A percentile compares a stretch with the other conserved stretches of the same genome.
Evolutionary conservation across 53 echinoderm and acorn worm species (phyloP).

Genomic region (Astropecten irregularis): DNA sequence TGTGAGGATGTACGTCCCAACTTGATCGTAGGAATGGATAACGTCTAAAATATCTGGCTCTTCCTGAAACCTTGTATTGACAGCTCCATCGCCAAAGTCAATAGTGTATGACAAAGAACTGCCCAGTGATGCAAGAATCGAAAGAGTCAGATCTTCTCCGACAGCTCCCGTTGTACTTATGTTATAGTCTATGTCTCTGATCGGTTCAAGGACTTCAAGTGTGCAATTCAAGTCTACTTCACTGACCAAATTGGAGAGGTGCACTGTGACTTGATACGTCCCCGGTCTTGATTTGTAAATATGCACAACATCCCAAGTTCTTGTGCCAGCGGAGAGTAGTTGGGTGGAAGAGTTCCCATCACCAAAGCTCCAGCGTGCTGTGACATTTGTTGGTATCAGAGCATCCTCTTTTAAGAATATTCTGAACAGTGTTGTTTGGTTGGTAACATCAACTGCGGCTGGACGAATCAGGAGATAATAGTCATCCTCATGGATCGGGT

Average conservation of each 20-base stretch:
- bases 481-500: neutral
- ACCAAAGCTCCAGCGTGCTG: conserved; percentile 26
- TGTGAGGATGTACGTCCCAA: conserved; percentile 19
- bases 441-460: neutral
- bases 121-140: conserved; percentile 12
- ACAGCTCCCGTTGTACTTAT: conserved; percentile 8
- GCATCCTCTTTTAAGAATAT: neutral
- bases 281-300: conserved; percentile 14
- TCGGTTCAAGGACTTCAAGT: conserved; percentile 31
- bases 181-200: neutral
- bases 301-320: neutral
- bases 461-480: conserved; percentile 11
- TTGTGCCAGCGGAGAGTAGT: neutral
- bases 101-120: conserved; percentile 34
- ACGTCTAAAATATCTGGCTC: conserved; percentile 2
- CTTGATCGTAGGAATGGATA: conserved; percentile 18
- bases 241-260: conserved; percentile 46
- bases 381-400: conserved; percentile 30
- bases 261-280: conserved; percentile 1
- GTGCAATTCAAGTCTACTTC: neutral
- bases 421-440: conserved; percentile 14
- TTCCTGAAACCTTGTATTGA: neutral
- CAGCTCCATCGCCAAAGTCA: conserved; percentile 24
- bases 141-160: conserved; percentile 19
- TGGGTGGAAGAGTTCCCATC: conserved; percentile 9